phyloP scores from a whole-genome alignment of 2,113 vertebrate species.

The Leptobrachium leishanense region DNA sequence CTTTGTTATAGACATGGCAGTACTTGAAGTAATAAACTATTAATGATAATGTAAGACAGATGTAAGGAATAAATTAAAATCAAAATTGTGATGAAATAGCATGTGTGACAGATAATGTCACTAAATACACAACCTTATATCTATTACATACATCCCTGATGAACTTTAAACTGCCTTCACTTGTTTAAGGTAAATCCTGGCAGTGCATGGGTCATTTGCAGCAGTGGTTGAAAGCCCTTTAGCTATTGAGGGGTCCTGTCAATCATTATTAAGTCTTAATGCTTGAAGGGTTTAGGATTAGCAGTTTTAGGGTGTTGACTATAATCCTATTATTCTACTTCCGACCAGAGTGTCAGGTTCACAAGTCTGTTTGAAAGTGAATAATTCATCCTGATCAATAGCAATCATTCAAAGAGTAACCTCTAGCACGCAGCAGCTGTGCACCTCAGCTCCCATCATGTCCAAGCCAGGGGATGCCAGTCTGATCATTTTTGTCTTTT shows the following conservation, averaged over 20 bases:
- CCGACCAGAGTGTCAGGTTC: slow-evolving; percentile 33
- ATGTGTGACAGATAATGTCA: background rate
- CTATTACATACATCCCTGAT: background rate
- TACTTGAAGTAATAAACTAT: too few species aligned
- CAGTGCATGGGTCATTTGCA: background rate
- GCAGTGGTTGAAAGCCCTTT: background rate
- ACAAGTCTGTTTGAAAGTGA: slow-evolving; percentile 18
- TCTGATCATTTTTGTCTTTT: too few species aligned
- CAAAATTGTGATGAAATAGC: too few species aligned
- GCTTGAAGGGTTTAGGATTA: background rate
- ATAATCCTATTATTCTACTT: slow-evolving; percentile 43
- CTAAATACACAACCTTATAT: background rate
- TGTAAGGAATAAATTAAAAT: too few species aligned
- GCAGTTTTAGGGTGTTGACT: background rate
- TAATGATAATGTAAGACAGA: too few species aligned
- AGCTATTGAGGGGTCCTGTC: slow-evolving; percentile 27
- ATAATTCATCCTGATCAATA: slow-evolving; percentile 5
- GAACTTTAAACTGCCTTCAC: background rate
- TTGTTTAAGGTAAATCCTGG: slow-evolving; percentile 1
- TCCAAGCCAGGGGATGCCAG: too few species aligned
- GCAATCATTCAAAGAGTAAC: background rate
- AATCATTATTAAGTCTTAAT: slow-evolving; percentile 14
- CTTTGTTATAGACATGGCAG: too few species aligned
- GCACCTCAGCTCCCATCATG: background rate
- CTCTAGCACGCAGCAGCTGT: background rate